Conservation (phyloP, 2,113 vertebrate species). For the Saiga tatarica region DNA sequence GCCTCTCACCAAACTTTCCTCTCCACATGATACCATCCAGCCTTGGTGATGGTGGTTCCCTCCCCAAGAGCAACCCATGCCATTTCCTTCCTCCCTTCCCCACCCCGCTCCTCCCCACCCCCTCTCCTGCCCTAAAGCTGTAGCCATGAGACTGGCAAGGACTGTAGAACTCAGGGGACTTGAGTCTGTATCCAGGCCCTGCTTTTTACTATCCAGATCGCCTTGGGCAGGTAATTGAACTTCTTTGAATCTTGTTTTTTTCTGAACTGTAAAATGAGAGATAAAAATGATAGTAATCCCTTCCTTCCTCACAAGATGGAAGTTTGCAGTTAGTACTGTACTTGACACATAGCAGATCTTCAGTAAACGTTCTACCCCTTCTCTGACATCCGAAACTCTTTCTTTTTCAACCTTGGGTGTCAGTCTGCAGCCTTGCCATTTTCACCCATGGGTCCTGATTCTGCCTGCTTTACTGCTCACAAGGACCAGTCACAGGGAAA, state of each 20-base stretch:
- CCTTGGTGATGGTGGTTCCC: neutral
- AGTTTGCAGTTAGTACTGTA: neutral
- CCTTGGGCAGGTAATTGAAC: neutral
- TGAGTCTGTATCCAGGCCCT: neutral
- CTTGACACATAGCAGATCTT: neutral
- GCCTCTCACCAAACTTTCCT: neutral
- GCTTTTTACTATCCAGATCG: neutral
- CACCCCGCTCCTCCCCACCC: rapidly evolving
- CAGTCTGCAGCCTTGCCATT: neutral
- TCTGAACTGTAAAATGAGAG: neutral
- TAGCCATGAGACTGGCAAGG: neutral
- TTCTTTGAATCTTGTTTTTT: neutral
- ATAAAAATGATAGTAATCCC: neutral
- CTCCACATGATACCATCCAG: neutral
- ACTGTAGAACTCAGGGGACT: neutral
- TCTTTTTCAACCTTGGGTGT: neutral
- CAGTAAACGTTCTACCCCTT: neutral
- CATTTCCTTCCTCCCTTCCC: neutral
- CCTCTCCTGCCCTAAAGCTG: neutral
- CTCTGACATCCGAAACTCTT: neutral
- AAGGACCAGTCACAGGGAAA: too few species aligned
- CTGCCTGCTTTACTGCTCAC: neutral
- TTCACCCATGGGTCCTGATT: neutral
- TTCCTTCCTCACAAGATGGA: neutral
- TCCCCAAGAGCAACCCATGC: rapidly evolving